Conservation (phyloP, 1,140 invertebrate genomes). For the Leptestheria dahalacensis region DNA sequence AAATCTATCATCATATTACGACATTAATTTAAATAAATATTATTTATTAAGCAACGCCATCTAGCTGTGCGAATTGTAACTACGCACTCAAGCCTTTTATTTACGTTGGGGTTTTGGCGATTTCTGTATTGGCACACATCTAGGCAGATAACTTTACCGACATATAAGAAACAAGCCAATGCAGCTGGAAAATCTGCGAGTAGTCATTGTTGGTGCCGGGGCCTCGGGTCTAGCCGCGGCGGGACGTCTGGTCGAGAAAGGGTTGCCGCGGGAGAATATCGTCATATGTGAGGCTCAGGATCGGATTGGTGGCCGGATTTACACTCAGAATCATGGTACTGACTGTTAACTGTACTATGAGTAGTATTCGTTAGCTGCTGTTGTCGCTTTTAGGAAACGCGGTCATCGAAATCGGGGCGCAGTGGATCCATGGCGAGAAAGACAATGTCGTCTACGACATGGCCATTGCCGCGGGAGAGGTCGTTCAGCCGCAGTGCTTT, state of each 20-base stretch:
- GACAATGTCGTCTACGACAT: constrained; percentile 25
- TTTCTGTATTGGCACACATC: too few species aligned
- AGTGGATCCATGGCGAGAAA: constrained; percentile 34
- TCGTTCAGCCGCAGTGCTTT: constrained; percentile 8
- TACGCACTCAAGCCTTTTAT: too few species aligned
- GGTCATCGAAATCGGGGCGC: constrained; percentile 31
- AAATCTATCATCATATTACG: too few species aligned
- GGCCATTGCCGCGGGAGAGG: constrained; percentile 16
- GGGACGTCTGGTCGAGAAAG: constrained; percentile 17
- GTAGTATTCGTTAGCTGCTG: too few species aligned
- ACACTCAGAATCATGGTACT: constrained; percentile 20
- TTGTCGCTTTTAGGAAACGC: too few species aligned
- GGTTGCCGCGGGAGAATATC: constrained; percentile 18
- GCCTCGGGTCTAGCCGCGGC: constrained; percentile 23
- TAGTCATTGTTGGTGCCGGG: constrained; percentile 25
- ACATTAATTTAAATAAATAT: too few species aligned
- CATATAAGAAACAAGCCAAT: too few species aligned
- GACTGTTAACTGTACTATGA: too few species aligned
- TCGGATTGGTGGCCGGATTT: constrained; percentile 24
- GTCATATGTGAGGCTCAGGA: constrained; percentile 24
- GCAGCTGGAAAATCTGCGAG: not conserved
- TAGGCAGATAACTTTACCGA: too few species aligned
- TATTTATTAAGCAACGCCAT: too few species aligned
- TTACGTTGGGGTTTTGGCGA: too few species aligned
- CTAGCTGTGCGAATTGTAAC: too few species aligned